phyloP scores from a whole-genome alignment of 1,140 invertebrate genomes.

The Chironomus striatipennis region DNA sequence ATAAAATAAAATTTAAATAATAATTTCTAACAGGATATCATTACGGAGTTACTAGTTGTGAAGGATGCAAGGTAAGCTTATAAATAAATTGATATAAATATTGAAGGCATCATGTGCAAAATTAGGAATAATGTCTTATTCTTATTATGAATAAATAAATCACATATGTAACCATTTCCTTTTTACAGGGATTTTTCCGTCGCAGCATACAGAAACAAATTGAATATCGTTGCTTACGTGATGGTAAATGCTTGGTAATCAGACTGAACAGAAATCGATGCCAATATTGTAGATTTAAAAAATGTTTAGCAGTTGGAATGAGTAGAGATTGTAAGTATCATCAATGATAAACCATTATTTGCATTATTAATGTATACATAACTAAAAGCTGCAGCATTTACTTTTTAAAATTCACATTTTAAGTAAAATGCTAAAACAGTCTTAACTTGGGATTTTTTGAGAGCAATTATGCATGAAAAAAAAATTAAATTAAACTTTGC shows the following conservation, averaged over 20 bases:
- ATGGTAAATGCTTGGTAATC: conserved; percentile 95
- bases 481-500: conserved; percentile 7
- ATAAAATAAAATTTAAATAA: too few species aligned
- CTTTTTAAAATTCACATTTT: too few species aligned
- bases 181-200: conserved; percentile 69
- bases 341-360: background rate
- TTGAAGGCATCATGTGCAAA: background rate
- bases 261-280: conserved; percentile 93
- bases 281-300: conserved; percentile 97
- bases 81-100: background rate
- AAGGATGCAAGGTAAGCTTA: conserved; percentile 93
- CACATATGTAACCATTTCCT: too few species aligned
- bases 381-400: too few species aligned
- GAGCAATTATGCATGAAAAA: too few species aligned
- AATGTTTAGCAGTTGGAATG: conserved; percentile 97
- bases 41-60: conserved; percentile 98
- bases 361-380: background rate
- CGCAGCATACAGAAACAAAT: conserved; percentile 97
- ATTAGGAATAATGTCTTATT: too few species aligned
- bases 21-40: conserved; percentile 64
- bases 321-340: conserved; percentile 86
- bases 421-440: too few species aligned
- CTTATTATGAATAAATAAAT: too few species aligned
- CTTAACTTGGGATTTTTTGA: too few species aligned
- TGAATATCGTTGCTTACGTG: conserved; percentile 90